These are phyloP conservation scores for Ceyx margarethae DNA, from an alignment of 2,113 vertebrate genomes.

Conservation along the genomic window DNA sequence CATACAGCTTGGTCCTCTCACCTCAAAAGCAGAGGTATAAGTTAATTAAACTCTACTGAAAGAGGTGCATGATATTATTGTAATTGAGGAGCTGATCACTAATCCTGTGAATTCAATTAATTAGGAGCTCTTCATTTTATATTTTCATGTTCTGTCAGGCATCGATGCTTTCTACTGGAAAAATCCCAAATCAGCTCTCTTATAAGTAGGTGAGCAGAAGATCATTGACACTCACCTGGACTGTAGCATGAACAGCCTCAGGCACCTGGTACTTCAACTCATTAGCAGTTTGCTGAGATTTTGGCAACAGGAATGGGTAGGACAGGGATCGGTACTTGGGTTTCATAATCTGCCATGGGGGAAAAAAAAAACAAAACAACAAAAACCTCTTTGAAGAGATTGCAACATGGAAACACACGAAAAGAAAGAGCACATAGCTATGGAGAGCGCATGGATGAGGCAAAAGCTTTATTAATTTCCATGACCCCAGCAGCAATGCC, in stretches of 20 bases:
- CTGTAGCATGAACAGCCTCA: slow-evolving; percentile 74
- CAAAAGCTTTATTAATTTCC: background rate
- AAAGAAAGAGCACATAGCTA: background rate
- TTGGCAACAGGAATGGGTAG: slow-evolving; percentile 91
- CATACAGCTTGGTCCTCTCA: background rate
- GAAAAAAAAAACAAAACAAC: background rate
- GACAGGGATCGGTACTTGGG: slow-evolving; percentile 89
- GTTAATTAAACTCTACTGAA: background rate
- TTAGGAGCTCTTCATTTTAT: background rate
- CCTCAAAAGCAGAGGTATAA: background rate
- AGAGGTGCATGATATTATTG: background rate
- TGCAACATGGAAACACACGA: background rate
- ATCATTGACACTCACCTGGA: slow-evolving; percentile 80
- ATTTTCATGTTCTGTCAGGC: background rate
- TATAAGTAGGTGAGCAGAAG: background rate
- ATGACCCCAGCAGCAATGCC: background rate
- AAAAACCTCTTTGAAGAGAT: background rate
- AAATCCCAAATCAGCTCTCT: background rate
- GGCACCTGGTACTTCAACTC: slow-evolving; percentile 87
- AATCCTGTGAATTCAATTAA: background rate
- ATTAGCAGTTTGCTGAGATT: slow-evolving; percentile 85
- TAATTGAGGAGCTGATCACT: background rate
- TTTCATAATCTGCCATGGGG: slow-evolving; percentile 85
- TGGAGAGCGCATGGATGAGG: background rate
- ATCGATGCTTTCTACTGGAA: background rate